These are phyloP conservation scores for Brachionus asplanchnoidis DNA, from an alignment of 1,140 invertebrate genomes.

Conservation along the genomic window DNA sequence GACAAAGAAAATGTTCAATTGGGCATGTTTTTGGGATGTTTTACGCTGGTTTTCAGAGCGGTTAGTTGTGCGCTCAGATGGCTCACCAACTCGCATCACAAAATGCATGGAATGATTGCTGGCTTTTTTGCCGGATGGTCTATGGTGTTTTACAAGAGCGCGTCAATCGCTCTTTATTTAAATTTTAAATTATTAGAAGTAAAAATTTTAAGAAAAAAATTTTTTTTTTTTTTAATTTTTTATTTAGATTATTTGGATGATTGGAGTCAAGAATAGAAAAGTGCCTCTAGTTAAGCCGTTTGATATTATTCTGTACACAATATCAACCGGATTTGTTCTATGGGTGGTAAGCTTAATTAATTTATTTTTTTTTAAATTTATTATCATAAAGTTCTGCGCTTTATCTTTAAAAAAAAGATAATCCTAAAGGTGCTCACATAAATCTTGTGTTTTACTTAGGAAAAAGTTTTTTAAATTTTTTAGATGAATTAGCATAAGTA, in stretches of 20 bases:
- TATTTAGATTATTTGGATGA: slow-evolving; percentile 53
- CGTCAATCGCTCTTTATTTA: slow-evolving; percentile 51
- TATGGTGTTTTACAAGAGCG: slow-evolving; percentile 54
- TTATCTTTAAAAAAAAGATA: background rate
- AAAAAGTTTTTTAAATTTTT: background rate
- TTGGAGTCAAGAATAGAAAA: slow-evolving; percentile 48
- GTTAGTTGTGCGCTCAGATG: slow-evolving; percentile 52
- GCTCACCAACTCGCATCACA: slow-evolving; percentile 47
- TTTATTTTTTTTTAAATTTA: background rate
- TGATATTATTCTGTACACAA: slow-evolving; percentile 65
- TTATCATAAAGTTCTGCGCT: background rate
- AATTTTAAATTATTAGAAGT: slow-evolving; percentile 53
- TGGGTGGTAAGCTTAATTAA: slow-evolving; percentile 61
- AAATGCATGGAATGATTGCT: slow-evolving; percentile 48
- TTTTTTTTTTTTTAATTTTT: background rate
- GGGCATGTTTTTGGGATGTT: slow-evolving; percentile 51
- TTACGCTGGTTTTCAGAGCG: slow-evolving; percentile 49
- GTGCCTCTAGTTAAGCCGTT: slow-evolving; percentile 51
- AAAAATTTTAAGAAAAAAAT: background rate
- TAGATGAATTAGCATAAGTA: background rate
- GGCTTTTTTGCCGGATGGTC: slow-evolving; percentile 52
- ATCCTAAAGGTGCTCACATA: background rate
- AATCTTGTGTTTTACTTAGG: background rate
- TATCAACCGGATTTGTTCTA: slow-evolving; percentile 73
- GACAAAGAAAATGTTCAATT: slow-evolving; percentile 48